phyloP scores from a whole-genome alignment of 1,140 invertebrate genomes.

The Arctopsyche grandis region DNA sequence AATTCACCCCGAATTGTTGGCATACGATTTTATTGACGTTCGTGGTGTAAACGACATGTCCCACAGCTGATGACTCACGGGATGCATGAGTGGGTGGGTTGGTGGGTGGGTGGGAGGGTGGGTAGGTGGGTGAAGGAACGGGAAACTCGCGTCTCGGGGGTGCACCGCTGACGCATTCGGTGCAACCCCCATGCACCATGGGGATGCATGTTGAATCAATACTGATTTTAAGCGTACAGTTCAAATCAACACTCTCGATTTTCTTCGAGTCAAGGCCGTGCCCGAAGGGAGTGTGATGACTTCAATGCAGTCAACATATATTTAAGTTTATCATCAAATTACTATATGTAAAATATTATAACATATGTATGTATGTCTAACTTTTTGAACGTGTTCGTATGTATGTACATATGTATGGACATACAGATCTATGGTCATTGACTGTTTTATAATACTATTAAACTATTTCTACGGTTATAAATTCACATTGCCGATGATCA shows the following conservation, averaged over 20 bases:
- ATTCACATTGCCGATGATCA: no score
- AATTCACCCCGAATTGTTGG: neutral
- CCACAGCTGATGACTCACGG: slow-evolving; percentile 36
- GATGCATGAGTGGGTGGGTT: neutral
- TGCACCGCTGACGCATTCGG: slow-evolving; percentile 28
- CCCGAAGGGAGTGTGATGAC: neutral
- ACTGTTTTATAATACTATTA: no score
- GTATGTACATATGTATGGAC: no score
- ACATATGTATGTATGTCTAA: neutral
- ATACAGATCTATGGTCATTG: no score
- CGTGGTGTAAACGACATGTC: neutral
- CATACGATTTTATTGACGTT: slow-evolving; percentile 6
- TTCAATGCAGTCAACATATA: no score
- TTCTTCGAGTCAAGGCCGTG: slow-evolving; percentile 26
- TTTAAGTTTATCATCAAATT: no score
- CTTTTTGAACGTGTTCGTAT: neutral
- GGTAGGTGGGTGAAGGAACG: neutral
- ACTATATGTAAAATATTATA: no score
- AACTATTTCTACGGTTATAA: no score
- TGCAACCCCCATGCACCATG: slow-evolving; percentile 29
- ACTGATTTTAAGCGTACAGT: neutral
- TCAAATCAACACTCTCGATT: slow-evolving; percentile 33
- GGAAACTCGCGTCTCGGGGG: neutral
- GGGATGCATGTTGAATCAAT: slow-evolving; percentile 36
- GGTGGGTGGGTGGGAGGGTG: neutral